Percentiles rank a stretch among this genome's conserved stretches.
Evolutionary conservation across 2,888 invertebrate genomes (phyloP).

Genomic region (Cosmopolites sordidus): DNA sequence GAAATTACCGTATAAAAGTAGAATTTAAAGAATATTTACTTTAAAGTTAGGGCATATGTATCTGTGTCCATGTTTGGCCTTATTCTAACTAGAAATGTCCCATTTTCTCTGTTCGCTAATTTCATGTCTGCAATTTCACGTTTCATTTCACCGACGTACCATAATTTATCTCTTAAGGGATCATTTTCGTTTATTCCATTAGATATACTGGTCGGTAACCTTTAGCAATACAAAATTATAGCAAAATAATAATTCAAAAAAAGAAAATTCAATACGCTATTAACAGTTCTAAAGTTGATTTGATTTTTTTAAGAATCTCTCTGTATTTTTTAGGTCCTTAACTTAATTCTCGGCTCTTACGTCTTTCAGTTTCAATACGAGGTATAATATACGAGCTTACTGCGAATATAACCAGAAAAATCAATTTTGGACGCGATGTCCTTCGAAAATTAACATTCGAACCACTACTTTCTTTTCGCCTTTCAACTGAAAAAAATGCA

Average conservation of each 20-base stretch:
- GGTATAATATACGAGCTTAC: too few relatives aligned
- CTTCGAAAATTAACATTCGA: too few relatives aligned
- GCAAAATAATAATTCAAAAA: background rate
- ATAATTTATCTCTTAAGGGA: constrained; percentile 33
- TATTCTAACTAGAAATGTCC: constrained; percentile 80
- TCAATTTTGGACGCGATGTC: too few relatives aligned
- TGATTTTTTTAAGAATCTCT: too few relatives aligned
- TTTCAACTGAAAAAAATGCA: too few relatives aligned
- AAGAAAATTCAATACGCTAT: too few relatives aligned
- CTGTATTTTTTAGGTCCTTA: too few relatives aligned
- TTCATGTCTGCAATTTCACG: constrained; percentile 71
- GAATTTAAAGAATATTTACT: constrained; percentile 52
- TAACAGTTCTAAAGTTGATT: too few relatives aligned
- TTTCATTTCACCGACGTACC: constrained; percentile 88
- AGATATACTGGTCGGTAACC: constrained; percentile 41
- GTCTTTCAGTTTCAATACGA: too few relatives aligned
- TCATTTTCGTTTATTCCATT: constrained; percentile 27
- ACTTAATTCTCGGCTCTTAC: too few relatives aligned
- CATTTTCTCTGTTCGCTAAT: constrained; percentile 73
- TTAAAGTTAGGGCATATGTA: constrained; percentile 78
- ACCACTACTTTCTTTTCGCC: too few relatives aligned
- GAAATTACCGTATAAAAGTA: constrained; percentile 6
- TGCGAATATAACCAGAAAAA: too few relatives aligned
- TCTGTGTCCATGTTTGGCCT: constrained; percentile 74
- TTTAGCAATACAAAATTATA: constrained; percentile 37